Evolutionary conservation across 2,113 vertebrate genomes (phyloP), one percentile per base, ranked within the genome.

Genomic region (Pogona vitticeps): DNA sequence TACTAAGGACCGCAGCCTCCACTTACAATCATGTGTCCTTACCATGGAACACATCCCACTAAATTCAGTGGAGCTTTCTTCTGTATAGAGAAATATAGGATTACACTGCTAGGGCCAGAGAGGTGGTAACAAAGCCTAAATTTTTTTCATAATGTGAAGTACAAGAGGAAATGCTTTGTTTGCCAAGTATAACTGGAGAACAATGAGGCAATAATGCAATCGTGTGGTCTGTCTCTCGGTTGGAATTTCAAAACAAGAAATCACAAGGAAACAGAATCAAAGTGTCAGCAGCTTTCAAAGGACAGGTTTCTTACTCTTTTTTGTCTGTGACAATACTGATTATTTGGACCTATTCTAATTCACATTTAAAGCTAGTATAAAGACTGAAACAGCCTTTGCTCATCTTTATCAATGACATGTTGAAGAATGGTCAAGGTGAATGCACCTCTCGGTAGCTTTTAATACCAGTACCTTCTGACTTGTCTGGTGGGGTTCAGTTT

Each of bases 131-230:
- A 46, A 78, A 14, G 6, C 0, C 23, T 2, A 0, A 3, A 42
- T 75, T 20, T 56, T 88, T 73, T 72, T 31, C 28, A 2, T n/a
- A 0, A 76, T 4, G 1, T 28, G 1, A 0, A 1, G 0, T 2
- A 68, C 5, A 1, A 8, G 58, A 80, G 71, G 70, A 93, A 93
- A 31, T 1, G 0, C 5, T 86, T 92, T 76, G 63, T 87, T 85
- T 94, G 76, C 88, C 83, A 88, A 21, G 56, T 80, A 82, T 88
- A 92, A 59, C 58, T 83, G 1, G 76, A 76, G 75, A 88, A 52
- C 17, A 42, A 31, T 14, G 21, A 1, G 0, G 46, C 58, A 80
- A 91, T 90, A 87, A 92, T 79, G 87, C 86, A 83, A 36, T 78
- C 56, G 36, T 78, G 65, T 18, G 9, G 83, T 67, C 31, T 91